Evolutionary conservation across 2,888 invertebrate genomes (phyloP), one percentile per base, ranked within the genome.

Genomic region (Tortrix viridana): DNA sequence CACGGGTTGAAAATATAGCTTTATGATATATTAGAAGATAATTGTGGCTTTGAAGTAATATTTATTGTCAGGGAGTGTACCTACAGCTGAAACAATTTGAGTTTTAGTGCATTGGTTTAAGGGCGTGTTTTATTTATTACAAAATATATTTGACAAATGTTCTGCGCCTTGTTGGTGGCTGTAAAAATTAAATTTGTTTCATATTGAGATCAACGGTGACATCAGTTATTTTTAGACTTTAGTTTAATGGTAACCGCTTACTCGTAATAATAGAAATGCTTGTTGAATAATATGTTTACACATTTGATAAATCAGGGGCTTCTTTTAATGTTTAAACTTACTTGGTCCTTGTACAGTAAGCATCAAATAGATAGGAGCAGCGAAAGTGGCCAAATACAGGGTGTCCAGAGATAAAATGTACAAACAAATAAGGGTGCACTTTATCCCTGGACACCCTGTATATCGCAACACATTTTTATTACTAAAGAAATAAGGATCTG

Each of bases 1-100:
- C 76, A 74, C 76, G 77, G 69, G 76, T 72, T 73, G 66, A 67
- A 63, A 71, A 77, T 75, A 73, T 73, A 73, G 65, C 66, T 66
- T 68, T 71, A 68, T 75, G 75, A 79, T 77, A 73, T 72, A 72
- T 74, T 68, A 62, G 52, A 67, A 60, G 65, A 67, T 72, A 75
- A 74, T 73, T 65, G 65, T 58, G 63, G 60, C 65, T 67, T 68
- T 70, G 69, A 74, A 71, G 66, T 70, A 71, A 69, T 71, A 67
- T 68, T 66, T 65, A 64, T 60, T 62, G 48, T 47, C 14, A 38
- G 12, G 20, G 50, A 54, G 20, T 41, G 44, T 26, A 16, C 18
- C 2, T 12, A 43, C 14, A 9, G 37, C 3, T 16, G 23, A 18
- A 5, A 32, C 14, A 52, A 62, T 61, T 66, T 61, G 44, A 54